Percentiles rank a stretch among this genome's conserved stretches.
Evolutionary conservation across 2,113 vertebrate genomes (phyloP).

Genomic region (Cephalophus harveyi): DNA sequence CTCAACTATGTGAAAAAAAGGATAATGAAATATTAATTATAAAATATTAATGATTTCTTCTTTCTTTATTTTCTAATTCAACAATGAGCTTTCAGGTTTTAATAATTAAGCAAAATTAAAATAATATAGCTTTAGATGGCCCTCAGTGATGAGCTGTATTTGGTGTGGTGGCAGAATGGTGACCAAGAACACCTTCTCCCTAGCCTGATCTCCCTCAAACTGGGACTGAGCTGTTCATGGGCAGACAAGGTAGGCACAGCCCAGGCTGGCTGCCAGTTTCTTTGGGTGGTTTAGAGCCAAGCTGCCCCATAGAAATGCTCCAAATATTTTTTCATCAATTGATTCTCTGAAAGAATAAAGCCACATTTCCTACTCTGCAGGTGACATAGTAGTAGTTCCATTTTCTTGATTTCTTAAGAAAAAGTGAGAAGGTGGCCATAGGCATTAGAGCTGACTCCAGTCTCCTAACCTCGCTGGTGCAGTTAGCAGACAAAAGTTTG

Average conservation of each 20-base stretch:
- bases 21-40: neutral
- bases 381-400: neutral
- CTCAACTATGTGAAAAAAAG: neutral
- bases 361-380: neutral
- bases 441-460: neutral
- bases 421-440: neutral
- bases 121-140: neutral
- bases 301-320: neutral
- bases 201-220: no score
- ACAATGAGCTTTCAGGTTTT: neutral
- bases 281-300: neutral
- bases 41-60: neutral
- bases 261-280: neutral
- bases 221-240: neutral
- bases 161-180: neutral
- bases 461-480: neutral
- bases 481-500: neutral
- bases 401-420: constrained; percentile 53
- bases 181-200: neutral
- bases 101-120: neutral
- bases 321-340: neutral
- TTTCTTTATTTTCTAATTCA: neutral
- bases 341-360: neutral
- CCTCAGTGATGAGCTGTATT: neutral
- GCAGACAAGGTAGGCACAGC: neutral